Evolutionary conservation across 2,888 invertebrate species (phyloP).

Genomic region (Ditula angustiorana): DNA sequence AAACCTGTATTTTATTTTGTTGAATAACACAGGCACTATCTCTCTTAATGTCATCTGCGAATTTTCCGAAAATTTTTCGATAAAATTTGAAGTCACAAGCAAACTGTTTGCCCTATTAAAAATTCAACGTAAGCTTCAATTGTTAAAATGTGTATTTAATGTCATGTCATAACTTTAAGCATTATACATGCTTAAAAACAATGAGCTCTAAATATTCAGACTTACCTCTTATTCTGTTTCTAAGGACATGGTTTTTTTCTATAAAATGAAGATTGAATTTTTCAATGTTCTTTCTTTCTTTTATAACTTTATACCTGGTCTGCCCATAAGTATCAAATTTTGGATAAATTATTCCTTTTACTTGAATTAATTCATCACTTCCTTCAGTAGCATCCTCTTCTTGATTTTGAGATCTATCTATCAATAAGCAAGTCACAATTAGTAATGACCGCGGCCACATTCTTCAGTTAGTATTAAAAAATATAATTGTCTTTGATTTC

Average conservation of each 20-base stretch:
- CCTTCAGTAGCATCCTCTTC: conserved; percentile 44
- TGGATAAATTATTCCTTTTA: background rate
- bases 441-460: background rate
- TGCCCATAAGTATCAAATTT: conserved; percentile 39
- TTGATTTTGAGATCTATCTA: conserved; percentile 18
- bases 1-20: too few relatives aligned
- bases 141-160: background rate
- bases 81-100: too few relatives aligned
- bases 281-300: conserved; percentile 8
- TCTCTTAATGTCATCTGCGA: too few relatives aligned
- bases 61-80: too few relatives aligned
- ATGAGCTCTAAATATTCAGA: too few relatives aligned
- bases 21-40: too few relatives aligned
- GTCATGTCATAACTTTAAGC: too few relatives aligned
- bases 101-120: too few relatives aligned
- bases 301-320: conserved; percentile 48
- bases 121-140: too few relatives aligned
- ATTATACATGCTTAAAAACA: too few relatives aligned
- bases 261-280: background rate
- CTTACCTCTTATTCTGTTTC: background rate
- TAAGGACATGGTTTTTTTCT: background rate
- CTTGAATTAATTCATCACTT: background rate
- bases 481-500: too few relatives aligned
- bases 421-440: background rate
- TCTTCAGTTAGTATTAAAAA: background rate